Evolutionary conservation across 2,113 vertebrate species (phyloP).

Genomic region (Podiceps cristatus): DNA sequence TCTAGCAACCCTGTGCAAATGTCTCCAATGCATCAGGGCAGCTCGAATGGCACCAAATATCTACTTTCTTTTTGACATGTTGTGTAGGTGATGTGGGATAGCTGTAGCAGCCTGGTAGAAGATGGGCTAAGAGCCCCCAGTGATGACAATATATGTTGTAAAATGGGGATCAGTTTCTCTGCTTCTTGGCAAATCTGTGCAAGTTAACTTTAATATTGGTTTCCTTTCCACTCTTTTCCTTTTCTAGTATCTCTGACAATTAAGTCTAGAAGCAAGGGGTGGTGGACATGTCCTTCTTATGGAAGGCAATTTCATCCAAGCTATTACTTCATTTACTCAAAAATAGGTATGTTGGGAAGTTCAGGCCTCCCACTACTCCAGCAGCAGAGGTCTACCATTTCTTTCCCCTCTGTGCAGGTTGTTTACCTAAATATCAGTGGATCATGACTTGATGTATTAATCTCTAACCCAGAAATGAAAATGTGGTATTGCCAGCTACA

Average conservation of each 20-base stretch:
- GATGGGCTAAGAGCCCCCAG: neutral
- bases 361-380: neutral
- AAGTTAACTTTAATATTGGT: neutral
- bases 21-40: neutral
- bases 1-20: neutral
- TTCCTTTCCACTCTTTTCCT: neutral
- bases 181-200: neutral
- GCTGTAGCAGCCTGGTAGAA: neutral
- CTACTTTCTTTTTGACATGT: neutral
- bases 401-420: neutral
- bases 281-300: neutral
- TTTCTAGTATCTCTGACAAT: neutral
- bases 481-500: neutral
- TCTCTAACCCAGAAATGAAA: conserved; percentile 44
- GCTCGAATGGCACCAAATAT: neutral
- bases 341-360: neutral
- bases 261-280: neutral
- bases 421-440: neutral
- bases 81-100: neutral
- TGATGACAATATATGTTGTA: neutral
- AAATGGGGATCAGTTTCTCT: neutral
- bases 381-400: neutral
- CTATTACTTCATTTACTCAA: neutral
- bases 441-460: neutral
- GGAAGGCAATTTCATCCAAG: neutral